Evolutionary conservation across 2,113 vertebrate species (phyloP).

Genomic region (Alligator sinensis): DNA sequence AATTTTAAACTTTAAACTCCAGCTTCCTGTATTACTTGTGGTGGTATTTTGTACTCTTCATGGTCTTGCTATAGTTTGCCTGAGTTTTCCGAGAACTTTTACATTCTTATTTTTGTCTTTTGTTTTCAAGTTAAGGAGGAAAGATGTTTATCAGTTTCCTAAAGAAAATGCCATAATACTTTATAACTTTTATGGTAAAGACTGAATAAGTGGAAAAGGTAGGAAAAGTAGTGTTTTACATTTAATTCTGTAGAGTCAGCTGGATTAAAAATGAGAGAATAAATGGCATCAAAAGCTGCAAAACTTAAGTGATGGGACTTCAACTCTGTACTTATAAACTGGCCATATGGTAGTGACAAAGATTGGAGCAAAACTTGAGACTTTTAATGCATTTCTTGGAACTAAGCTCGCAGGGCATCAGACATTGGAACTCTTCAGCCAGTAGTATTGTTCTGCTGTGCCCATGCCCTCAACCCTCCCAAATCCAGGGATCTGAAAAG

Average conservation of each 20-base stretch:
- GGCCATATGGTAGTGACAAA: too few species aligned
- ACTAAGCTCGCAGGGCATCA: too few species aligned
- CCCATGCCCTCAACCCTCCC: too few species aligned
- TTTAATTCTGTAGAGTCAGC: neutral
- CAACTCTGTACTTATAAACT: too few species aligned
- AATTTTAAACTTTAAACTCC: too few species aligned
- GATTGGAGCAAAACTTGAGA: too few species aligned
- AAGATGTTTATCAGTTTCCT: neutral
- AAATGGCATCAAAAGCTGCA: neutral
- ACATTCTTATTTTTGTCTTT: neutral
- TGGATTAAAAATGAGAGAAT: neutral
- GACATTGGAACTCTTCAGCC: too few species aligned
- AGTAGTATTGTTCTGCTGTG: too few species aligned
- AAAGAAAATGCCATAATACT: neutral
- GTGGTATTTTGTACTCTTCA: too few species aligned
- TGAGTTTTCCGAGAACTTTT: neutral
- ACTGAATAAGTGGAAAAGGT: neutral
- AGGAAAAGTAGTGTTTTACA: neutral
- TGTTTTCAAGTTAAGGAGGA: neutral
- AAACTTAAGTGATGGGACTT: neutral
- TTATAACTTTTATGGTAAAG: too few species aligned
- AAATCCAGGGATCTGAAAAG: neutral
- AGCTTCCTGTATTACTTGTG: too few species aligned
- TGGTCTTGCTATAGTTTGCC: neutral
- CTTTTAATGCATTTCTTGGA: too few species aligned